Evolutionary conservation across 2,888 invertebrate species (phyloP).

Genomic region (Trissonchulus latispiculum): DNA sequence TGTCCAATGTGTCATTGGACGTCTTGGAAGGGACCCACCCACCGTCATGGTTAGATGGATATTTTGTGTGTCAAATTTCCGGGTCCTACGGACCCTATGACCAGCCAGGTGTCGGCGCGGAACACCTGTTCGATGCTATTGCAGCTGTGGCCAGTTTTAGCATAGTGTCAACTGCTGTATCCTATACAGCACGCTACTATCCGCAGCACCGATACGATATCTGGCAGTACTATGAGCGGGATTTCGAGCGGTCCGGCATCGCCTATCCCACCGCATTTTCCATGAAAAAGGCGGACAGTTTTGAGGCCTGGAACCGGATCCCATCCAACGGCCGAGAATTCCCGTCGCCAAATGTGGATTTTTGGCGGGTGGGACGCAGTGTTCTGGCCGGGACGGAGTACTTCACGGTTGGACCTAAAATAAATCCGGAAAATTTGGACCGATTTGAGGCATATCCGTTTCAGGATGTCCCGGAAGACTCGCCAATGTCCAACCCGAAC

Average conservation of each 20-base stretch:
- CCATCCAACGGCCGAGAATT: conserved; percentile 30
- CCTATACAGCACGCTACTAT: conserved; percentile 41
- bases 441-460: conserved; percentile 41
- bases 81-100: conserved; percentile 39
- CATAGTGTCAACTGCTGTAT: conserved; percentile 37
- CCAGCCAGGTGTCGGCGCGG: conserved; percentile 38
- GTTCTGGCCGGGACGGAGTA: conserved; percentile 38
- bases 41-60: conserved; percentile 36
- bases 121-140: conserved; percentile 42
- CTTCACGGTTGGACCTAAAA: background rate
- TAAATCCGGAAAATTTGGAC: conserved; percentile 34
- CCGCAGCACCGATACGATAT: conserved; percentile 41
- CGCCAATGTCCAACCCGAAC: background rate
- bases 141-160: conserved; percentile 41
- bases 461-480: background rate
- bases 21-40: background rate
- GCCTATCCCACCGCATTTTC: conserved; percentile 36
- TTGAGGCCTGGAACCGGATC: conserved; percentile 35
- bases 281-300: conserved; percentile 40
- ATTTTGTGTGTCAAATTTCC: conserved; percentile 41
- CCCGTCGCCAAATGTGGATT: conserved; percentile 43
- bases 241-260: conserved; percentile 33
- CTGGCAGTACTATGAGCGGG: conserved; percentile 42
- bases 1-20: background rate
- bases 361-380: conserved; percentile 37